Conservation (phyloP, 2,888 invertebrate genomes). For the Chymomyza procnemis region DNA sequence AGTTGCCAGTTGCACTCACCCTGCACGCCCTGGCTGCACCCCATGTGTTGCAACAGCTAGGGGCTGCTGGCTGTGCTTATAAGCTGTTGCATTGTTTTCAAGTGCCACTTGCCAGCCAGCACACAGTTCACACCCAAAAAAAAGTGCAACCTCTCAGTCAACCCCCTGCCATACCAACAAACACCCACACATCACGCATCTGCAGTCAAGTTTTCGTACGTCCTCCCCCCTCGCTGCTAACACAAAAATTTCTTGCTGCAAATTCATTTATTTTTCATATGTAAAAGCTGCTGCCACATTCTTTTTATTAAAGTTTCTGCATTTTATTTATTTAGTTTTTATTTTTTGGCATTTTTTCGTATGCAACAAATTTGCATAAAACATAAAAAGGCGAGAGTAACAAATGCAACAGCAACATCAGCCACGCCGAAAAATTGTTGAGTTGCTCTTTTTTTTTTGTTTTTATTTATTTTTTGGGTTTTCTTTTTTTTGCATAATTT, state of each 20-base stretch:
- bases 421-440: slow-evolving; percentile 62
- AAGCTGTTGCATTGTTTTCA: slow-evolving; percentile 65
- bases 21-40: not conserved
- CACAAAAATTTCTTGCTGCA: slow-evolving; percentile 26
- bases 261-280: slow-evolving; percentile 48
- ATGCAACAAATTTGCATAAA: slow-evolving; percentile 69
- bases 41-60: slow-evolving; percentile 30
- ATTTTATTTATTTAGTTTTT: slow-evolving; percentile 10
- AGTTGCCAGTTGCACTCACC: not conserved
- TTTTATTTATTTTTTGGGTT: slow-evolving; percentile 13
- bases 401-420: slow-evolving; percentile 34
- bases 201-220: not conserved
- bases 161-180: too few relatives aligned
- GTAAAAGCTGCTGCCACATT: slow-evolving; percentile 28
- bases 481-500: slow-evolving; percentile 36
- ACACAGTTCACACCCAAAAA: slow-evolving; percentile 15
- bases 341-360: slow-evolving; percentile 53
- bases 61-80: not conserved
- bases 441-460: slow-evolving; percentile 48
- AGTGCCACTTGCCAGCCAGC: slow-evolving; percentile 57
- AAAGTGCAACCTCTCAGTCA: not conserved
- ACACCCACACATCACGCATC: not conserved
- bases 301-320: slow-evolving; percentile 69
- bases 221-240: too few relatives aligned
- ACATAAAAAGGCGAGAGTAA: slow-evolving; percentile 40